Evolutionary conservation across 2,797 vertebrate species (phyloP).

Genomic region (Mus caroli): DNA sequence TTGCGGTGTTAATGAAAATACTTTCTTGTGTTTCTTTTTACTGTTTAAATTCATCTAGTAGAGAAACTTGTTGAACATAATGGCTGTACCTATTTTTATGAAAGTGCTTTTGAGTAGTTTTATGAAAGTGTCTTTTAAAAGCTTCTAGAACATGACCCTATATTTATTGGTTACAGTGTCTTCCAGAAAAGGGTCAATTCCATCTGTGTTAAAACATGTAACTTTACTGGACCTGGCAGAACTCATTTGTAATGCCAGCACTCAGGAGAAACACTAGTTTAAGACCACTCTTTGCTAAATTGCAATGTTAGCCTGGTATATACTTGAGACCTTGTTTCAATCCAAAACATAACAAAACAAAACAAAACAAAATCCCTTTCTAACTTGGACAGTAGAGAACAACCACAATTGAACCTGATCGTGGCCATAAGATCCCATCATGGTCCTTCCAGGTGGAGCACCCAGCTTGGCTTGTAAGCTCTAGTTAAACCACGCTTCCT

Average conservation of each 20-base stretch:
- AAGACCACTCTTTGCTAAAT: neutral
- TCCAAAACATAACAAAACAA: neutral
- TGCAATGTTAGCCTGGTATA: neutral
- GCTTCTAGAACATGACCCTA: neutral
- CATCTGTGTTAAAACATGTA: neutral
- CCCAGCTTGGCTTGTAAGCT: fast-evolving
- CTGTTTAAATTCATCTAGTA: neutral
- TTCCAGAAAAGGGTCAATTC: neutral
- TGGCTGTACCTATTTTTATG: neutral
- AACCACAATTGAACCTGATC: neutral
- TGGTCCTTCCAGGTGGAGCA: neutral
- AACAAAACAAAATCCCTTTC: neutral
- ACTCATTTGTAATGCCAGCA: neutral
- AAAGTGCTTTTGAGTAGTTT: conserved; percentile 5
- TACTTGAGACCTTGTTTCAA: neutral
- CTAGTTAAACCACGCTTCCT: neutral
- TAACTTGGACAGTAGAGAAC: neutral
- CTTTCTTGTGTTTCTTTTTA: conserved; percentile 17
- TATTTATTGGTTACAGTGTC: neutral
- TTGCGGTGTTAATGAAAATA: conserved; percentile 28
- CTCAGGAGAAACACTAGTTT: neutral
- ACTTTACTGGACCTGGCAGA: neutral
- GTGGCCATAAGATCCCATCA: too few species aligned
- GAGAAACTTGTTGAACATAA: neutral
- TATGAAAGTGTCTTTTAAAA: conserved; percentile 10